Evolutionary conservation across 2,113 vertebrate species (phyloP).

Genomic region (Edolisoma coerulescens): DNA sequence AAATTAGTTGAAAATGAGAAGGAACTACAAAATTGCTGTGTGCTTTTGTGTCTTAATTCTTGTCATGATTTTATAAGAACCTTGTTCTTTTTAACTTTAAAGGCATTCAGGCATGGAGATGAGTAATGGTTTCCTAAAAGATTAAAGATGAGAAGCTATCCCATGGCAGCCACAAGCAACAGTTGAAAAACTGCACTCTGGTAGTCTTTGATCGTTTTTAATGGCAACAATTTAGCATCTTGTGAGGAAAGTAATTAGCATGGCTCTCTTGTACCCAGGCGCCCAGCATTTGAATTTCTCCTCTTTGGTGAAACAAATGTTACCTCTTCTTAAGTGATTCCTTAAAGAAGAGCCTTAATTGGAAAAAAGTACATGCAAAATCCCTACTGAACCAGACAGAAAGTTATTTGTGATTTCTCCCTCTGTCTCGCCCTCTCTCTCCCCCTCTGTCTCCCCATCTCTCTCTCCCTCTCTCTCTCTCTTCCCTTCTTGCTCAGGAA

Average conservation of each 20-base stretch:
- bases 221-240: not conserved
- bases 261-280: not conserved
- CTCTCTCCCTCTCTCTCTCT: too few relatives aligned
- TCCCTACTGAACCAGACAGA: not conserved
- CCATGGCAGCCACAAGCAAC: not conserved
- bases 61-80: not conserved
- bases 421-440: rapidly evolving
- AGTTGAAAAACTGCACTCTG: not conserved
- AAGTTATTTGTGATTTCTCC: not conserved
- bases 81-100: not conserved
- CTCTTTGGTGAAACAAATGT: not conserved
- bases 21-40: not conserved
- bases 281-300: not conserved
- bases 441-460: rapidly evolving
- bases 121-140: not conserved
- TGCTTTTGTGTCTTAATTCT: not conserved
- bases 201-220: not conserved
- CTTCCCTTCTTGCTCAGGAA: not conserved
- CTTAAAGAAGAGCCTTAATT: not conserved
- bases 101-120: not conserved
- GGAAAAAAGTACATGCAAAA: not conserved
- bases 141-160: not conserved
- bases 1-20: not conserved
- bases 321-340: not conserved
- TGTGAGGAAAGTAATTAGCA: not conserved